Base-by-base conservation (phyloP, 2,113 vertebrate genomes). In the Leptocoma aspasia region DNA sequence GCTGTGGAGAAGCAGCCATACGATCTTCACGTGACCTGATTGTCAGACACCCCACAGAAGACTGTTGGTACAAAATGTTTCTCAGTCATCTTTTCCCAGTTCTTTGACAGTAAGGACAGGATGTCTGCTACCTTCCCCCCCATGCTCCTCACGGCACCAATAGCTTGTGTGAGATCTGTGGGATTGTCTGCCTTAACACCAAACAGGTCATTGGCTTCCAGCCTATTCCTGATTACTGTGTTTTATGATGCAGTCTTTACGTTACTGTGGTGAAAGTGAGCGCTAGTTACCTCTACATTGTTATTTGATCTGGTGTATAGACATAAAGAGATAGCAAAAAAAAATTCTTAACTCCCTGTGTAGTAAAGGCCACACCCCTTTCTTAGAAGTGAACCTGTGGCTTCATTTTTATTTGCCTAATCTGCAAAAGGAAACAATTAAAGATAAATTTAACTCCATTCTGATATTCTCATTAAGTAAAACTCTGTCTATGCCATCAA, bases 151-250 rank as follows among this genome's bases (percentile, higher is more conserved):
- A 7, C 1, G 3, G 17, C 35, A 42, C 26, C 30, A 20, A 21
- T 3, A 33, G 5, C 27, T 71, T 35, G 3, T 47, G 23, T 64
- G n/a, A 26, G 6, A 5, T 21, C 27, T 59, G 6, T 54, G n/a
- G 26, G 35, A n/a, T 20, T 0, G 0, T 39, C 18, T 1, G 0
- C 27, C 12, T 45, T 20, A 47, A 52, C 12, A 15, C 12, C 22
- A 5, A 3, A 13, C 4, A 23, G 5, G 27, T 22, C 9, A 21
- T 9, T 39, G 42, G 8, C 23, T 31, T 44, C n/a, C 18, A 35
- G 14, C 6, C 23, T 84, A 2, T 9, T 39, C 10, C 39, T 81
- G 21, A 6, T 47, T 42, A 21, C 17, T 50, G 15, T 50, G 13
- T 21, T 66, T 76, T 42, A 23, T 20, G 39, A 50, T 50, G 27